A percentile compares a stretch with the other conserved stretches of the same genome.
Conservation (phyloP, 2,797 vertebrate species). For the Glyptemys insculpta region DNA sequence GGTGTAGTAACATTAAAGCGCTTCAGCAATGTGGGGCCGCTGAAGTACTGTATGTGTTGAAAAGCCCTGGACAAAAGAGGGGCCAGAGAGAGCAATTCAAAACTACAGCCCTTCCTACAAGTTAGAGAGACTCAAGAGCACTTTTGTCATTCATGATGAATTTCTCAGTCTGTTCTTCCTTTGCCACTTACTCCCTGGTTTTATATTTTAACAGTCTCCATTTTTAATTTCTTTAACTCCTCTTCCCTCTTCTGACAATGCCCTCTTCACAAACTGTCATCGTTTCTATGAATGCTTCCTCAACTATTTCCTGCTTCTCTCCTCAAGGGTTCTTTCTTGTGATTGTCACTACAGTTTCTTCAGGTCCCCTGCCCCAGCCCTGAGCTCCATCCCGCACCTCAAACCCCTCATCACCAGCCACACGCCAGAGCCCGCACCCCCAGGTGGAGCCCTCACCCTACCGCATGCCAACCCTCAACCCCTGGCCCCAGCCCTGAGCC, state of each 20-base stretch:
- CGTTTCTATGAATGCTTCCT: not conserved
- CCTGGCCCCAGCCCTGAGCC: no score
- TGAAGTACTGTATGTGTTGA: not conserved
- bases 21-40: not conserved
- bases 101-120: not conserved
- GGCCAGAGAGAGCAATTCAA: not conserved
- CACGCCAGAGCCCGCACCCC: no score
- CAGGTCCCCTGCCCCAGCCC: not conserved
- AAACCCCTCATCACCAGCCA: no score
- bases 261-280: not conserved
- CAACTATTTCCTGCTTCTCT: not conserved
- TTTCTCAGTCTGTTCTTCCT: not conserved
- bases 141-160: not conserved
- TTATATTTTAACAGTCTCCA: not conserved
- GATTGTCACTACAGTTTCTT: not conserved
- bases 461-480: no score
- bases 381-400: no score
- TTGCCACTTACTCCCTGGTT: not conserved
- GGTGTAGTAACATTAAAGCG: not conserved
- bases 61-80: not conserved
- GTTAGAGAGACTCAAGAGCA: not conserved
- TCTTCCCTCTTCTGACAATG: not conserved
- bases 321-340: not conserved
- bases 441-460: no score
- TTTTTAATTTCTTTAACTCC: not conserved